Evolutionary conservation across 2,113 vertebrate species (phyloP).

Genomic region (Mormoops blainvillei): DNA sequence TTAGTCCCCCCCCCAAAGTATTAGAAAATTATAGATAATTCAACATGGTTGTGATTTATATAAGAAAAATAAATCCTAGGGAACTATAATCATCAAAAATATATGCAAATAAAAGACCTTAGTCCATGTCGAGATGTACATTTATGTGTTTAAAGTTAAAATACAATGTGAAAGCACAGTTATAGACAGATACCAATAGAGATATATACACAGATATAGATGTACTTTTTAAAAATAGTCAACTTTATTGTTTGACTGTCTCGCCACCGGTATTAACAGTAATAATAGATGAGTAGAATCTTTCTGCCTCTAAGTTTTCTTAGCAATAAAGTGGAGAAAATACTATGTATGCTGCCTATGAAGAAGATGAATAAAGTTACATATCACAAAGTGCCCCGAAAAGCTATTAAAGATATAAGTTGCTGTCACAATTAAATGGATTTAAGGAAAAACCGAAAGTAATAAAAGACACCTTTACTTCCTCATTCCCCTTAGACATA

Average conservation of each 20-base stretch:
- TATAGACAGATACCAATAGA: background rate
- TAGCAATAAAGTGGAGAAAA: conserved; percentile 43
- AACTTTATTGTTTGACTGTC: background rate
- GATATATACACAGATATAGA: background rate
- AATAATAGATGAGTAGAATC: background rate
- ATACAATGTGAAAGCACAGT: background rate
- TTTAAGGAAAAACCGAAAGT: conserved; percentile 70
- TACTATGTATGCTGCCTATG: background rate
- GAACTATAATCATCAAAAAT: background rate
- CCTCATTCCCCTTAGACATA: conserved; percentile 61
- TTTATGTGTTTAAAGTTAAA: conserved; percentile 22
- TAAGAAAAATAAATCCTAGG: background rate
- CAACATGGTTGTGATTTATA: background rate
- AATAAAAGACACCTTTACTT: conserved; percentile 71
- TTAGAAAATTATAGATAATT: background rate
- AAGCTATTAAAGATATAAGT: conserved; percentile 68
- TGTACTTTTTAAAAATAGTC: background rate
- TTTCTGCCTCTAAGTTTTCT: conserved; percentile 29
- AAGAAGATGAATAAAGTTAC: conserved; percentile 38
- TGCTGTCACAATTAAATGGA: conserved; percentile 70
- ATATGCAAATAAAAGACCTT: background rate
- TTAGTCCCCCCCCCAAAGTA: background rate
- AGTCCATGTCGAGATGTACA: background rate
- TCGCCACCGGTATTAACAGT: background rate
- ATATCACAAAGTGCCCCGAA: conserved; percentile 30